These are phyloP conservation scores for Eidolon helvum DNA, from an alignment of 2,113 vertebrate genomes.

Conservation along the genomic window DNA sequence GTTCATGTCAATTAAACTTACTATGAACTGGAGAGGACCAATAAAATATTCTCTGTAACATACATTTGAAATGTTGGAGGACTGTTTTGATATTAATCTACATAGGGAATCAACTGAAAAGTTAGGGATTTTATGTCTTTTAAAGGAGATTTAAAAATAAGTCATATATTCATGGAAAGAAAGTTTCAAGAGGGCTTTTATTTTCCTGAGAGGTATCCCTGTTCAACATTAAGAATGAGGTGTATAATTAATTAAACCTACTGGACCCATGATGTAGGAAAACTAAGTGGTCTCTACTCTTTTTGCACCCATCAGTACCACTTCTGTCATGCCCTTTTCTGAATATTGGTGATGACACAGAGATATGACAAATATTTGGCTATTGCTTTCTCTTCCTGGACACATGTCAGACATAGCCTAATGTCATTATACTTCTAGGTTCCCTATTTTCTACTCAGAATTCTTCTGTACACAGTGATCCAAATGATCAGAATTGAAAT, in stretches of 20 bases:
- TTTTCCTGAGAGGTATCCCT: neutral
- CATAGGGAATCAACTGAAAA: constrained; percentile 38
- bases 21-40: neutral
- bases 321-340: neutral
- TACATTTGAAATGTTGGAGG: neutral
- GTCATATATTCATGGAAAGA: neutral
- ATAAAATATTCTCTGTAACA: constrained; percentile 12
- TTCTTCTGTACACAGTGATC: neutral
- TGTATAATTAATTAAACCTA: neutral
- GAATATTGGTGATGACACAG: neutral
- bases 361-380: neutral
- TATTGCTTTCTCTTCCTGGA: neutral
- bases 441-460: neutral
- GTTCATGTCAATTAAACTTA: constrained; percentile 27
- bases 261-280: neutral
- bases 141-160: neutral
- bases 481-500: neutral
- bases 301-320: neutral
- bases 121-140: neutral
- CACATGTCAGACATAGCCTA: neutral
- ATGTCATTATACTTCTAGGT: neutral
- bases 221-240: neutral
- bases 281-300: neutral
- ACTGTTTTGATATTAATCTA: neutral
- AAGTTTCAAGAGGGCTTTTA: neutral